These are phyloP conservation scores for Kryptolebias marmoratus DNA, from an alignment of 2,113 vertebrate species.

Conservation along the genomic window DNA sequence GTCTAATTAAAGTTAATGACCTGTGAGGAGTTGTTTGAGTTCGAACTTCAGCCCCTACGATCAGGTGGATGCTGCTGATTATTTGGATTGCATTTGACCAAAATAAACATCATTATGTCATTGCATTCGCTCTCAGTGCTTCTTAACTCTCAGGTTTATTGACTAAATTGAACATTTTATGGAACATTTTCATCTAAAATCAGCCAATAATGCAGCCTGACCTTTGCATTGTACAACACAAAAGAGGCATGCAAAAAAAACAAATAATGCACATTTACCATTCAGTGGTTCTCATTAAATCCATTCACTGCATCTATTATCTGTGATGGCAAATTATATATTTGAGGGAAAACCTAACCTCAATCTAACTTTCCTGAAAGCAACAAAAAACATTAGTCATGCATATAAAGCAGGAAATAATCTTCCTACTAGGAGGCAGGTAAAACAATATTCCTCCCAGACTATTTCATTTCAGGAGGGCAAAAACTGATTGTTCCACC, in stretches of 20 bases:
- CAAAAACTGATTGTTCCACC: slow-evolving; percentile 35
- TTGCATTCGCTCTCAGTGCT: neutral
- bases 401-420: slow-evolving; percentile 24
- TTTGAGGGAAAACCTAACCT: neutral
- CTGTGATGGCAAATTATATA: neutral
- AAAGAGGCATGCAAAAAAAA: neutral
- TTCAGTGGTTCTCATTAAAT: slow-evolving; percentile 15
- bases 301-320: slow-evolving; percentile 10
- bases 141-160: slow-evolving; percentile 1
- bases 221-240: neutral
- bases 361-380: neutral
- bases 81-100: neutral
- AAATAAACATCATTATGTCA: neutral
- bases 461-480: slow-evolving; percentile 30
- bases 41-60: neutral
- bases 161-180: neutral
- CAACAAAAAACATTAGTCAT: slow-evolving; percentile 9
- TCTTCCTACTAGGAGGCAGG: slow-evolving; percentile 16
- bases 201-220: neutral
- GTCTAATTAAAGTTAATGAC: slow-evolving; percentile 38
- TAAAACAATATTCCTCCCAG: slow-evolving; percentile 35
- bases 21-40: slow-evolving; percentile 5
- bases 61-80: slow-evolving; percentile 1
- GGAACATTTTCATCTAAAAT: neutral
- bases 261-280: neutral